Percentiles rank a stretch among this genome's conserved stretches.
phyloP scores from a whole-genome alignment of 2,888 invertebrate genomes.

The Trissolcus brochymenae region DNA sequence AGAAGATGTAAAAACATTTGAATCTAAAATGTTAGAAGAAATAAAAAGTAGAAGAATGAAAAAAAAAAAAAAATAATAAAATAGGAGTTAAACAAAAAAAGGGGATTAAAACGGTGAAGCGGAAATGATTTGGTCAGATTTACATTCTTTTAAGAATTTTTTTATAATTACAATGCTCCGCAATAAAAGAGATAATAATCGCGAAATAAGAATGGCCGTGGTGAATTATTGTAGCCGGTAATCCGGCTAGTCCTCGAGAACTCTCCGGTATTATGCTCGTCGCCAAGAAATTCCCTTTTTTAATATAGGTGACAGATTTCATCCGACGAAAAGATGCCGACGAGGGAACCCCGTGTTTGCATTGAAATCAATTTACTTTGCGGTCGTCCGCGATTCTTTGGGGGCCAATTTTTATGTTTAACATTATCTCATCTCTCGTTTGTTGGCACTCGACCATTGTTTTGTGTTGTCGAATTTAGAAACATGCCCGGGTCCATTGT shows the following conservation, averaged over 20 bases:
- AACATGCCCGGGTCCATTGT: too few species aligned
- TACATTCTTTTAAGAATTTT: constrained; percentile 20
- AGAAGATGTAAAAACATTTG: too few species aligned
- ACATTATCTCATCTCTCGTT: too few species aligned
- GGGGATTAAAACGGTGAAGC: not conserved
- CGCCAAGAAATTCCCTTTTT: constrained; percentile 80
- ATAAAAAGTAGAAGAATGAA: constrained; percentile 5
- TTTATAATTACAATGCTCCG: constrained; percentile 31
- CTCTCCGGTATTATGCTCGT: constrained; percentile 80
- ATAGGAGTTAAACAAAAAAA: constrained; percentile 9
- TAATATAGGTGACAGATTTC: constrained; percentile 82
- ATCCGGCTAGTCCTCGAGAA: constrained; percentile 80
- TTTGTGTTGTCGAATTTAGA: not conserved
- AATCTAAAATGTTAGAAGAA: too few species aligned
- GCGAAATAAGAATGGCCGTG: constrained; percentile 55
- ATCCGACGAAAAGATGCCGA: constrained; percentile 67
- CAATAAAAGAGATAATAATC: constrained; percentile 42
- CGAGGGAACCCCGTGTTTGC: constrained; percentile 12
- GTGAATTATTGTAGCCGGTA: constrained; percentile 82
- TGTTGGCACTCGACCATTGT: not conserved
- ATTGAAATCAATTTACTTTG: constrained; percentile 29
- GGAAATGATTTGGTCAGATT: constrained; percentile 18
- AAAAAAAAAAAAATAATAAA: constrained; percentile 17
- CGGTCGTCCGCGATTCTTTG: too few species aligned
- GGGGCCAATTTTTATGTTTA: too few species aligned